Conservation (phyloP, 2,888 invertebrate genomes). For the Drosophila tripunctata region DNA sequence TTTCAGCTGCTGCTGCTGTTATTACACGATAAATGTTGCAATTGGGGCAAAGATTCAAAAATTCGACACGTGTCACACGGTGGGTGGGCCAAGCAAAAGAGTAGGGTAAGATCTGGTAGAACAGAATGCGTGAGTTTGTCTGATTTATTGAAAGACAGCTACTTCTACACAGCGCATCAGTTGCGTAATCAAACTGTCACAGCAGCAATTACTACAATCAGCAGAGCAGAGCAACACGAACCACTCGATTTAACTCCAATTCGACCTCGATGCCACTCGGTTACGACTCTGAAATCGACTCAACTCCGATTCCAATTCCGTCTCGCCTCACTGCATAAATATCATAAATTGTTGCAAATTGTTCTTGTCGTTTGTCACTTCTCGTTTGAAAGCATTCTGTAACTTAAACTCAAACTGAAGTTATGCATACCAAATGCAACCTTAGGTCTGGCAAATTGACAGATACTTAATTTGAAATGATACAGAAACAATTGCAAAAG, state of each 20-base stretch:
- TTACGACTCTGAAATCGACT: conserved; percentile 1
- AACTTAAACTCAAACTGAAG: conserved; percentile 21
- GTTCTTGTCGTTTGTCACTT: conserved; percentile 52
- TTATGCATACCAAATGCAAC: conserved; percentile 21
- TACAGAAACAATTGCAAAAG: conserved; percentile 20
- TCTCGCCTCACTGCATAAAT: conserved; percentile 53
- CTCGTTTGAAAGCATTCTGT: not conserved
- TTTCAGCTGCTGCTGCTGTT: conserved; percentile 22
- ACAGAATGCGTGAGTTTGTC: conserved; percentile 44
- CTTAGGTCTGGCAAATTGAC: conserved; percentile 8
- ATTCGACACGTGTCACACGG: conserved; percentile 66
- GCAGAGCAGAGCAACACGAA: conserved; percentile 16
- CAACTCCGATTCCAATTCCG: conserved; percentile 1
- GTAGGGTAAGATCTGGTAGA: conserved; percentile 7
- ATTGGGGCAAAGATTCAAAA: conserved; percentile 36
- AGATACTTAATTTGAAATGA: conserved; percentile 19
- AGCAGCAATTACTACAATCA: conserved; percentile 72
- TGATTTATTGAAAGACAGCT: conserved; percentile 65
- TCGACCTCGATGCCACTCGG: conserved; percentile 14
- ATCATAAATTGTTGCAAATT: conserved; percentile 76
- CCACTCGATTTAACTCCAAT: conserved; percentile 22
- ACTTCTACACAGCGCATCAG: conserved; percentile 31
- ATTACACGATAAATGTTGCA: conserved; percentile 67
- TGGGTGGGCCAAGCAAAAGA: conserved; percentile 16
- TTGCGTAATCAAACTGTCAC: conserved; percentile 69